These are phyloP conservation scores for Leucophenga maculata DNA, from an alignment of 2,888 invertebrate genomes.

Conservation along the genomic window DNA sequence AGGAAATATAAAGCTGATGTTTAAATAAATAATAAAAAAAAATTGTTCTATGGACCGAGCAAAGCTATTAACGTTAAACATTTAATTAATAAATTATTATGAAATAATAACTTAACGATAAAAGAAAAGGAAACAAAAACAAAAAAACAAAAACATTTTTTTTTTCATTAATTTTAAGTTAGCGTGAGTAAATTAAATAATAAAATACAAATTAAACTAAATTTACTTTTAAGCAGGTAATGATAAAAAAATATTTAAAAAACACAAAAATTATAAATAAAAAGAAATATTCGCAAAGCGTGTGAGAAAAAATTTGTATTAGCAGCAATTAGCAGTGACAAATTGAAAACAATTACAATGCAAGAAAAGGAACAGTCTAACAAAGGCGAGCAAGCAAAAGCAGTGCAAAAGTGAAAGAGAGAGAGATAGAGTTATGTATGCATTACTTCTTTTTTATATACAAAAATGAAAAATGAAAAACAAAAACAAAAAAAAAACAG, in stretches of 20 bases:
- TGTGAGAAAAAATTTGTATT: conserved; percentile 1
- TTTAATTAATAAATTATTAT: conserved; percentile 17
- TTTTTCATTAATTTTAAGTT: conserved; percentile 25
- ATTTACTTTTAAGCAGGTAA: neutral
- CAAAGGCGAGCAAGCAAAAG: no score
- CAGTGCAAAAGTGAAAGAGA: no score
- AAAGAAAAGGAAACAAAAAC: no score
- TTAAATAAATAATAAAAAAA: conserved; percentile 8
- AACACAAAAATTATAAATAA: neutral
- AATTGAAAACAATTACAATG: conserved; percentile 23
- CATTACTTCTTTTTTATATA: no score
- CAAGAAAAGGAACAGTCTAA: neutral
- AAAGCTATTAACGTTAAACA: conserved; percentile 28
- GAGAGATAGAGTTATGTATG: no score
- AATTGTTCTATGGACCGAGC: conserved; percentile 10
- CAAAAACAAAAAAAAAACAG: neutral
- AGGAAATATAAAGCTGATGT: neutral
- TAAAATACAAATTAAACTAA: neutral
- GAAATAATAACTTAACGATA: conserved; percentile 9
- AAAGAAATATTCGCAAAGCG: conserved; percentile 20
- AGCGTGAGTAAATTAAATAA: conserved; percentile 13
- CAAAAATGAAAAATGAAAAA: neutral
- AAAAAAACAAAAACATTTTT: conserved; percentile 13
- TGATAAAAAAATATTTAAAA: neutral
- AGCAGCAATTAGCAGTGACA: no score